These are phyloP conservation scores for Pygocentrus nattereri DNA, from an alignment of 2,797 vertebrate genomes.

Conservation along the genomic window DNA sequence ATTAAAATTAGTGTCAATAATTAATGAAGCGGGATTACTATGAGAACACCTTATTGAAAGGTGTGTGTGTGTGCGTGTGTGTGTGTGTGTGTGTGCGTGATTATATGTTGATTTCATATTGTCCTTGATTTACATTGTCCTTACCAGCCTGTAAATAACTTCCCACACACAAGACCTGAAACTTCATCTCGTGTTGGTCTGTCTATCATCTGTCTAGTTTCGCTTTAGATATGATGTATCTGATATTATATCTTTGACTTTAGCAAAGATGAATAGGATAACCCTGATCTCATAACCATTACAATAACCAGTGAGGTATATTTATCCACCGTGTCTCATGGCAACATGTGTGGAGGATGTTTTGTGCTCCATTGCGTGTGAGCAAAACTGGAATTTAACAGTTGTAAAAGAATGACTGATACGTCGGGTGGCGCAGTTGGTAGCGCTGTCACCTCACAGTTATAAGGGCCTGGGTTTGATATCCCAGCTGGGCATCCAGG, in stretches of 20 bases:
- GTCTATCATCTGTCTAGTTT: not conserved
- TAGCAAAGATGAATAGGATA: not conserved
- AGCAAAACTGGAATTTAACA: not conserved
- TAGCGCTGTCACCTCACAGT: no score
- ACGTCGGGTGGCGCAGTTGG: no score
- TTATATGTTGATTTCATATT: not conserved
- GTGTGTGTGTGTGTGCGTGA: not conserved
- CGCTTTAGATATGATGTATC: not conserved
- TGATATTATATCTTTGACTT: not conserved
- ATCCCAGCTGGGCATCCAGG: no score
- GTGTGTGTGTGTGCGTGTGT: constrained; percentile 36
- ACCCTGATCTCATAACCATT: not conserved
- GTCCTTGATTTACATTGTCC: constrained; percentile 7
- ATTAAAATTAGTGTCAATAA: constrained; percentile 83
- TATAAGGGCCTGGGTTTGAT: no score
- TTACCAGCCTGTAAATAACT: constrained; percentile 14
- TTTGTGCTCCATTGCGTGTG: no score
- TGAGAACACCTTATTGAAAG: constrained; percentile 69
- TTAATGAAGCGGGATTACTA: constrained; percentile 80
- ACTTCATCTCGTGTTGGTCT: not conserved
- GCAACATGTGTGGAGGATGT: no score
- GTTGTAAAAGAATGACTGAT: not conserved
- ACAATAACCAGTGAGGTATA: not conserved
- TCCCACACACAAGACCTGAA: not conserved
- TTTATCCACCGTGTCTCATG: no score